Percentiles rank a stretch among this genome's conserved stretches.
phyloP scores from a whole-genome alignment of 2,888 invertebrate genomes.

The Agonopterix arenella region DNA sequence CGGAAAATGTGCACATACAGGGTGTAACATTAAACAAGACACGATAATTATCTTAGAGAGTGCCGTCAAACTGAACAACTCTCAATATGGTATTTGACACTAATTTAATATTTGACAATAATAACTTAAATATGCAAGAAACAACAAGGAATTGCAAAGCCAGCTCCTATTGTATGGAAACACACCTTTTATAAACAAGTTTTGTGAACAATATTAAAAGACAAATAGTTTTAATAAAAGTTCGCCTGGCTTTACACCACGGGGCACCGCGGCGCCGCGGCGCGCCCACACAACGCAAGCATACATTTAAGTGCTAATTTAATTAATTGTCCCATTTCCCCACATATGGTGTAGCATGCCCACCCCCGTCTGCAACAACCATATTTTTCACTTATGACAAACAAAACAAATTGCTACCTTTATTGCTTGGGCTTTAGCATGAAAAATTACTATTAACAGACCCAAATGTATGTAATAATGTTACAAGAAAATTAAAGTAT shows the following conservation, averaged over 20 bases:
- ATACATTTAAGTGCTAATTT: constrained; percentile 64
- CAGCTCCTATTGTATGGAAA: too few relatives aligned
- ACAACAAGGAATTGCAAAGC: too few relatives aligned
- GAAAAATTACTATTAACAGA: constrained; percentile 18
- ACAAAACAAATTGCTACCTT: constrained; percentile 47
- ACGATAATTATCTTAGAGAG: too few relatives aligned
- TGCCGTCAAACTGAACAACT: too few relatives aligned
- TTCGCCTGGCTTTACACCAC: constrained; percentile 9
- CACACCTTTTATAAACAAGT: too few relatives aligned
- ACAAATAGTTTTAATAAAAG: constrained; percentile 62
- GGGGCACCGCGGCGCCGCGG: constrained; percentile 12
- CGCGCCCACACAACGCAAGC: constrained; percentile 34
- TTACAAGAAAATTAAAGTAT: not conserved
- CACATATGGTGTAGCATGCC: constrained; percentile 30
- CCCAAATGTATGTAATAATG: not conserved
- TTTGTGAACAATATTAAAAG: not conserved
- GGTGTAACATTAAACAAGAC: too few relatives aligned
- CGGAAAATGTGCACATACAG: too few relatives aligned
- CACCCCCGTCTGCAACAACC: constrained; percentile 24
- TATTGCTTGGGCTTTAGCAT: constrained; percentile 32
- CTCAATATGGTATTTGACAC: too few relatives aligned
- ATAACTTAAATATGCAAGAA: too few relatives aligned
- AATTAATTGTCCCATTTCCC: constrained; percentile 70
- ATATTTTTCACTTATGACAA: constrained; percentile 60
- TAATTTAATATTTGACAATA: too few relatives aligned